phyloP scores from a whole-genome alignment of 2,797 vertebrate species.

The Halcyon smyrnensis region DNA sequence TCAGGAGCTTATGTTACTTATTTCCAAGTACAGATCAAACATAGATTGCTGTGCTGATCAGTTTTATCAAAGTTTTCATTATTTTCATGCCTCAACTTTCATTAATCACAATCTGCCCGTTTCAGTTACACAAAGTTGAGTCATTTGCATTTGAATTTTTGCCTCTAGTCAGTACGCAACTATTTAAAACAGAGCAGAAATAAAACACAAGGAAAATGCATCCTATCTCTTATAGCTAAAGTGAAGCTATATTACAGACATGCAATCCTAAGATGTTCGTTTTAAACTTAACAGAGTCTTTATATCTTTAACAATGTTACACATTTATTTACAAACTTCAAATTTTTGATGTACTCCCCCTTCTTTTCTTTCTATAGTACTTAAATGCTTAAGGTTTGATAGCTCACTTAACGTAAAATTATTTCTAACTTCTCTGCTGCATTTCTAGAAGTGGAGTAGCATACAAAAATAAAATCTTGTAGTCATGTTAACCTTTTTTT shows the following conservation, averaged over 20 bases:
- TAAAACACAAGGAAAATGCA: neutral
- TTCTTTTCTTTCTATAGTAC: neutral
- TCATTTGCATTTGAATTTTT: neutral
- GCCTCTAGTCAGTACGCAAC: neutral
- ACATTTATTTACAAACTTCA: neutral
- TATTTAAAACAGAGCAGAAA: neutral
- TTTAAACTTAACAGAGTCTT: neutral
- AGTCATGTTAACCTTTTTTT: neutral
- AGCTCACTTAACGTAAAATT: neutral
- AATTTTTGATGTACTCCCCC: neutral
- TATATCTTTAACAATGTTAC: neutral
- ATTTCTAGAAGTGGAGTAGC: neutral
- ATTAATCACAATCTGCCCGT: neutral
- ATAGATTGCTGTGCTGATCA: neutral
- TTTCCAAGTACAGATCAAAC: neutral
- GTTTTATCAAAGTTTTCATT: neutral
- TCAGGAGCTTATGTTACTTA: neutral
- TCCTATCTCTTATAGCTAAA: neutral
- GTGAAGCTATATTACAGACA: accelerated
- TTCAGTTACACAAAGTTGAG: neutral
- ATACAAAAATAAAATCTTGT: neutral
- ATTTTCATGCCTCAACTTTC: neutral
- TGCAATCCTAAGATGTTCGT: neutral
- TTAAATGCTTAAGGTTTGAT: neutral
- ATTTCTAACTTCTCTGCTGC: neutral